phyloP scores from a whole-genome alignment of 2,113 vertebrate species.

The Leuciscus idus region DNA sequence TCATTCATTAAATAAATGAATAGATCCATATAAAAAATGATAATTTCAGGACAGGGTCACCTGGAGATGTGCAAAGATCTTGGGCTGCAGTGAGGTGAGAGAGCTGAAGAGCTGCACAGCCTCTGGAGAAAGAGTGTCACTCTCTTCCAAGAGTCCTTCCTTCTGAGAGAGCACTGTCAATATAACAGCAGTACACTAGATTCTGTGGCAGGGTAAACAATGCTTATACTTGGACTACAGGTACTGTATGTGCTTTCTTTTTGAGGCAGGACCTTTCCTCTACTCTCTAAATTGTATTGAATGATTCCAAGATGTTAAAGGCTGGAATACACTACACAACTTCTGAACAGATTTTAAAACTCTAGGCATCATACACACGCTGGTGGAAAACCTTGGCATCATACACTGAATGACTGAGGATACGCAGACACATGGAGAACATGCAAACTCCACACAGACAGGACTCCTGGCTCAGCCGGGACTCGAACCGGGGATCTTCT shows the following conservation, averaged over 20 bases:
- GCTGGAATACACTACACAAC: too few relatives aligned
- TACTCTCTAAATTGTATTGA: neutral
- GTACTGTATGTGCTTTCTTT: neutral
- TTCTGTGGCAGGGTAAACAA: neutral
- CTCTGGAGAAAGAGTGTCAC: constrained; percentile 70
- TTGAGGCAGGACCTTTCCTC: neutral
- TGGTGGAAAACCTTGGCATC: neutral
- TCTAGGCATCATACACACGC: neutral
- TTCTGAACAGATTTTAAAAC: neutral
- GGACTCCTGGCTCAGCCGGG: too few relatives aligned
- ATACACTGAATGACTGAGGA: neutral
- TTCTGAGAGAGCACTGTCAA: constrained; percentile 37
- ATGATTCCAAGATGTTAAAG: neutral
- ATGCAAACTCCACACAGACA: too few relatives aligned
- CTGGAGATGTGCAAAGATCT: constrained; percentile 83
- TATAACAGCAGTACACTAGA: neutral
- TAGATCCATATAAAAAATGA: neutral
- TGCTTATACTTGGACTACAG: neutral
- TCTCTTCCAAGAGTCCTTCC: constrained; percentile 49
- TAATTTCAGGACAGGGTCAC: constrained; percentile 59
- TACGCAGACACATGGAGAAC: too few relatives aligned
- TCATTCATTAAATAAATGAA: neutral
- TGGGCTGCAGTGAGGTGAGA: constrained; percentile 80
- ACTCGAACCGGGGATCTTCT: too few relatives aligned
- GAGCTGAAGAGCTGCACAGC: constrained; percentile 78